phyloP scores from a whole-genome alignment of 2,113 vertebrate genomes.

The Aptenodytes patagonicus region DNA sequence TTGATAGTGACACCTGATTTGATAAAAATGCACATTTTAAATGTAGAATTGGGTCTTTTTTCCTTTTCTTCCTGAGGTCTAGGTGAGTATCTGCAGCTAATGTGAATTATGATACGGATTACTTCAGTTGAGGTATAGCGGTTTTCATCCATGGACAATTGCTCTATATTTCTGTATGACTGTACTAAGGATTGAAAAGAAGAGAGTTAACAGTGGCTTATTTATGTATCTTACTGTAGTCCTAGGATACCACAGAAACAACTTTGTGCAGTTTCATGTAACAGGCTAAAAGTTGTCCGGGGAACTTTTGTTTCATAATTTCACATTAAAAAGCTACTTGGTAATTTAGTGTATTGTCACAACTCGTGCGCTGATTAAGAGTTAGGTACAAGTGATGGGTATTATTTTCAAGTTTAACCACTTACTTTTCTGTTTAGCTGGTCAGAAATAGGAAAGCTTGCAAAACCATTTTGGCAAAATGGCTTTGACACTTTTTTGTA shows the following conservation, averaged over 20 bases:
- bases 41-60: background rate
- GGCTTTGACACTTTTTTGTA: background rate
- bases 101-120: background rate
- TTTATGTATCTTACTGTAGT: background rate
- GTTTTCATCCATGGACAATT: background rate
- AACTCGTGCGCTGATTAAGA: background rate
- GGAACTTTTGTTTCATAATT: background rate
- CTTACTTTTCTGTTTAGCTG: background rate
- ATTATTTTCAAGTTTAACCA: background rate
- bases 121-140: background rate
- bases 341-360: background rate
- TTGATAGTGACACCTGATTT: background rate
- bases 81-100: background rate
- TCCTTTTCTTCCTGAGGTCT: background rate
- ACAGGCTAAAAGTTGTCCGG: background rate
- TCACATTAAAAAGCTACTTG: background rate
- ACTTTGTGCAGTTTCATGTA: background rate
- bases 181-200: background rate
- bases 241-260: background rate
- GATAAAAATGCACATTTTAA: background rate
- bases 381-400: background rate
- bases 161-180: background rate
- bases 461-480: background rate
- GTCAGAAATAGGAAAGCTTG: background rate
- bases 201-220: background rate